phyloP scores from a whole-genome alignment of 2,888 invertebrate genomes.

The Lasioglossum malachurum region DNA sequence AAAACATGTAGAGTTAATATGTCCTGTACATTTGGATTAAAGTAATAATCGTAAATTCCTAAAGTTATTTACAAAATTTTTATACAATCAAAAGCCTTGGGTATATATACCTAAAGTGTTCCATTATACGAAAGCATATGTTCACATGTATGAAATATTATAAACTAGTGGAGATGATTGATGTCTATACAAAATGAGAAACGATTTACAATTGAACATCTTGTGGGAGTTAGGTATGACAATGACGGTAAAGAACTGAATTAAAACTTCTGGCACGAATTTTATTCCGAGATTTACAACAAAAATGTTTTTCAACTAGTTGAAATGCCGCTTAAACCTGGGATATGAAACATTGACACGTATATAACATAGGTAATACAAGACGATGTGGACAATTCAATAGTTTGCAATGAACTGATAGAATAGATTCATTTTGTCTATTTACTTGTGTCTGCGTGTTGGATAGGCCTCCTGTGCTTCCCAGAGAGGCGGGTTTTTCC shows the following conservation, averaged over 20 bases:
- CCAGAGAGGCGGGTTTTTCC: slow-evolving; percentile 82
- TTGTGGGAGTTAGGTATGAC: slow-evolving; percentile 66
- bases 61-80: slow-evolving; percentile 57
- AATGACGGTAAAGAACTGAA: slow-evolving; percentile 74
- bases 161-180: not conserved
- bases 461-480: slow-evolving; percentile 82
- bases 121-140: slow-evolving; percentile 7
- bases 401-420: slow-evolving; percentile 74
- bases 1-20: slow-evolving; percentile 26
- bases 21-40: slow-evolving; percentile 31
- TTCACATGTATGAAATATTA: not conserved
- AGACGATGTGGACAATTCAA: slow-evolving; percentile 82
- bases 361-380: slow-evolving; percentile 85
- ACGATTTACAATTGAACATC: slow-evolving; percentile 27
- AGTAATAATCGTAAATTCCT: slow-evolving; percentile 47
- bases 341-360: slow-evolving; percentile 85
- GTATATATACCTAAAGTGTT: slow-evolving; percentile 15
- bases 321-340: slow-evolving; percentile 84
- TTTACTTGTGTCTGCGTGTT: slow-evolving; percentile 75
- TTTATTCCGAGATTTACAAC: slow-evolving; percentile 85
- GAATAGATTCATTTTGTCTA: slow-evolving; percentile 71
- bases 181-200: slow-evolving; percentile 16
- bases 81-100: slow-evolving; percentile 37
- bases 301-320: slow-evolving; percentile 81
- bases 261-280: slow-evolving; percentile 83